Conservation (phyloP, 2,113 vertebrate species). For the Cichladusa arquata region DNA sequence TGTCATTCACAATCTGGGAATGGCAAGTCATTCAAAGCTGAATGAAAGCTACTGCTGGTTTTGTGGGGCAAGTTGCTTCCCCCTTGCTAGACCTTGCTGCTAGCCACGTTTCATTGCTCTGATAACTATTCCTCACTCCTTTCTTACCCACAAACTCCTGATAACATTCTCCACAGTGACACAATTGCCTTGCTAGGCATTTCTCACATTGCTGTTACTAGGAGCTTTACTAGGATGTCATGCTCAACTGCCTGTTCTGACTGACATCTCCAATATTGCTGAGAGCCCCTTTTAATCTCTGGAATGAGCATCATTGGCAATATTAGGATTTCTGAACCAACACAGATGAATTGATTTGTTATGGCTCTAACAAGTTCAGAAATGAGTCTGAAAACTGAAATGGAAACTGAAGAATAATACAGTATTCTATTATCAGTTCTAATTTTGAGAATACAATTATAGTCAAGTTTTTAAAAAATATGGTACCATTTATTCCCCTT, state of each 20-base stretch:
- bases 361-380: not conserved
- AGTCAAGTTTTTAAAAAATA: not conserved
- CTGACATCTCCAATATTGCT: rapidly evolving
- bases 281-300: not conserved
- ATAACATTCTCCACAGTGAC: not conserved
- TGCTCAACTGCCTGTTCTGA: not conserved
- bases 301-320: not conserved
- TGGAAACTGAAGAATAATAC: not conserved
- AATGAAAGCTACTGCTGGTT: not conserved
- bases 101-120: not conserved
- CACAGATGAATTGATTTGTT: not conserved
- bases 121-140: not conserved
- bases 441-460: not conserved
- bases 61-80: not conserved
- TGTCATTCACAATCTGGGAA: not conserved
- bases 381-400: not conserved
- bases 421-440: not conserved
- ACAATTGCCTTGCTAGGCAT: not conserved
- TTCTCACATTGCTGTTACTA: not conserved
- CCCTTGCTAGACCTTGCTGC: not conserved
- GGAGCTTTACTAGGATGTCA: not conserved
- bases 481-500: not conserved
- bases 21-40: not conserved
- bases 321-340: not conserved
- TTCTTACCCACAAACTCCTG: not conserved